phyloP scores from a whole-genome alignment of 1,140 invertebrate genomes.

The Apocrypta bakeri region DNA sequence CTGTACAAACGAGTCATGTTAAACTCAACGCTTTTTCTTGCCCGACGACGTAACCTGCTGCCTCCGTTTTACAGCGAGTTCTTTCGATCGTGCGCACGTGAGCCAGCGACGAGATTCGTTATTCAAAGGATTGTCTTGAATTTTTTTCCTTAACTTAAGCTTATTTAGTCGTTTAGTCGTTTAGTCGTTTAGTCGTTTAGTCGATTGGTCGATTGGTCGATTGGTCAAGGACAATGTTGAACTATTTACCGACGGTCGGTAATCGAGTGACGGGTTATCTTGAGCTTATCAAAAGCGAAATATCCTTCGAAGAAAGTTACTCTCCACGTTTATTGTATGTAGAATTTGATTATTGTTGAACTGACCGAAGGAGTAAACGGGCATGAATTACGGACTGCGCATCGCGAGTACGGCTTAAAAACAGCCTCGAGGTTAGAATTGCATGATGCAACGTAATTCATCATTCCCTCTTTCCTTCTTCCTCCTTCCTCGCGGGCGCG shows the following conservation, averaged over 20 bases:
- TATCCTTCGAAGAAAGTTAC: too few species aligned
- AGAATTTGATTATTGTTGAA: too few species aligned
- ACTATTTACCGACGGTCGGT: not conserved
- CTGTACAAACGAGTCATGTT: not conserved
- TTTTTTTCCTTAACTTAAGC: too few species aligned
- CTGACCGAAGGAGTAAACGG: not conserved
- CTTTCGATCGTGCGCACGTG: too few species aligned
- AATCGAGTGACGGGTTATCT: not conserved
- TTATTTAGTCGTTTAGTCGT: not conserved
- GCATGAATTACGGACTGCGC: conserved; percentile 27
- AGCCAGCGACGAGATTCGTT: not conserved
- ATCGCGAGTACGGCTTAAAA: conserved; percentile 35
- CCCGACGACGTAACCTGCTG: not conserved
- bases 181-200: too few species aligned
- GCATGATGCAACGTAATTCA: conserved; percentile 45
- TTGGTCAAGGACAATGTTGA: too few species aligned
- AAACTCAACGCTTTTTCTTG: not conserved
- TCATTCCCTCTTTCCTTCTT: not conserved
- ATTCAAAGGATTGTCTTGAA: not conserved
- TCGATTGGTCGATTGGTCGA: not conserved
- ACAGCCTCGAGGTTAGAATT: conserved; percentile 39
- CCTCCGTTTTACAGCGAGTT: not conserved
- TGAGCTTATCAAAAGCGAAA: too few species aligned
- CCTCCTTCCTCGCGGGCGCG: not conserved
- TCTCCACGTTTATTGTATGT: too few species aligned